Base-by-base conservation (phyloP, 30 jellyfish, hydroid and myxozoan genomes). In the Catostylus mosaicus region DNA sequence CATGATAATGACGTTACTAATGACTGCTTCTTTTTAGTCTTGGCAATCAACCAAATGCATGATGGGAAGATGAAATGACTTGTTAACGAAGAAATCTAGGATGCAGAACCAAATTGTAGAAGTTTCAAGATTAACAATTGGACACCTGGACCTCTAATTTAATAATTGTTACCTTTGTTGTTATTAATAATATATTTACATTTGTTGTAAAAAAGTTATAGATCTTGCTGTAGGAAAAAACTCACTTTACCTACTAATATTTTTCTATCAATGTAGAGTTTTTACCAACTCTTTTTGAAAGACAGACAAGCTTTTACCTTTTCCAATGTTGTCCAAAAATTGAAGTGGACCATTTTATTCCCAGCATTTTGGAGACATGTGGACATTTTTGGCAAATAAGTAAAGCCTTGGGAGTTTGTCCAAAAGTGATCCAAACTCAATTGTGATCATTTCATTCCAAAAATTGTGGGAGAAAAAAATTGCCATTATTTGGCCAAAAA, bases 21-120 rank as follows among this genome's bases (percentile, higher is more conserved):
- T n/a, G n/a, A n/a, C n/a, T n/a, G n/a, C n/a, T n/a, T 48, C 23
- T 16, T 72, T 45, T 27, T 36, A 74, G 85, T 74, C 43, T 22
- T 74, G 16, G 74, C 85, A 34, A 30, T 63, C 69, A 77, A 77
- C 35, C 88, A 60, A 63, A 77, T 61, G 78, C 79, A 63, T 24
- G 88, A 77, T 63, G 78, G 88, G 1, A 60, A 34, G 43, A 26
- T 60, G 79, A 51, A 46, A 52, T 66, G 78, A 36, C 9, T 32
- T 48, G 24, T 2, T 2, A 48, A 16, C 1, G 14, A 16, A n/a
- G 54, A 40, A 14, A 14, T 5, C 54, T 5, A 40, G 11, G 7
- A 40, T 40, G 7, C 7, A 14, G 14, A 40, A 40, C 54, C 7
- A 5, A 40, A 40, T 40, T 40, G 54, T 40, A 40, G 54, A 40